phyloP scores from a whole-genome alignment of 1,140 invertebrate species.

The Drosophila micromelanica region DNA sequence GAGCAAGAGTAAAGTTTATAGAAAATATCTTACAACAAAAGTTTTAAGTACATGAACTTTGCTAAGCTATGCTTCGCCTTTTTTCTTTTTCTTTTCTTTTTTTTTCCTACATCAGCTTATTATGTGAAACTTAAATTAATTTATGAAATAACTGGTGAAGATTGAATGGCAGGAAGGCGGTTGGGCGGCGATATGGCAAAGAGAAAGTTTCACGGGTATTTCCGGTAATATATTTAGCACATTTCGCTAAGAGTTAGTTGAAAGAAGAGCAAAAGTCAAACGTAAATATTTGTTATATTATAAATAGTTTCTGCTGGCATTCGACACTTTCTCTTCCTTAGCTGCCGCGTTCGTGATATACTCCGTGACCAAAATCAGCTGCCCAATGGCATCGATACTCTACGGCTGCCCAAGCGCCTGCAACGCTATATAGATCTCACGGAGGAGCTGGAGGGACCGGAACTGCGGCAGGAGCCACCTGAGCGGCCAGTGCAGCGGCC shows the following conservation, averaged over 20 bases:
- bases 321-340: constrained; percentile 23
- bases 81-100: constrained; percentile 13
- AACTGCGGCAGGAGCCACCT: constrained; percentile 15
- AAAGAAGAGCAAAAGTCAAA: neutral
- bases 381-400: constrained; percentile 88
- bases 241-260: neutral
- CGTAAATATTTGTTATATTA: constrained; percentile 2
- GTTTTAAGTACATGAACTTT: constrained; percentile 79
- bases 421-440: constrained; percentile 90
- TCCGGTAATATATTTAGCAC: neutral
- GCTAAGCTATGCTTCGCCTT: constrained; percentile 16
- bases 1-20: constrained; percentile 61
- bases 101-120: constrained; percentile 56
- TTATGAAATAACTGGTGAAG: constrained; percentile 64
- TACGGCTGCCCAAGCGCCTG: constrained; percentile 88
- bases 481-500: constrained; percentile 22
- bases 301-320: neutral
- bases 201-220: neutral
- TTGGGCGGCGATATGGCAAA: neutral
- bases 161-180: constrained; percentile 48
- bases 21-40: constrained; percentile 63
- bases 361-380: constrained; percentile 89
- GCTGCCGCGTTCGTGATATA: constrained; percentile 88
- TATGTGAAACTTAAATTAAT: constrained; percentile 79
- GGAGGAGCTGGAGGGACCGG: constrained; percentile 86